These are phyloP conservation scores for Trypoxylon attenuatum DNA, from an alignment of 2,888 invertebrate genomes.

Conservation along the genomic window DNA sequence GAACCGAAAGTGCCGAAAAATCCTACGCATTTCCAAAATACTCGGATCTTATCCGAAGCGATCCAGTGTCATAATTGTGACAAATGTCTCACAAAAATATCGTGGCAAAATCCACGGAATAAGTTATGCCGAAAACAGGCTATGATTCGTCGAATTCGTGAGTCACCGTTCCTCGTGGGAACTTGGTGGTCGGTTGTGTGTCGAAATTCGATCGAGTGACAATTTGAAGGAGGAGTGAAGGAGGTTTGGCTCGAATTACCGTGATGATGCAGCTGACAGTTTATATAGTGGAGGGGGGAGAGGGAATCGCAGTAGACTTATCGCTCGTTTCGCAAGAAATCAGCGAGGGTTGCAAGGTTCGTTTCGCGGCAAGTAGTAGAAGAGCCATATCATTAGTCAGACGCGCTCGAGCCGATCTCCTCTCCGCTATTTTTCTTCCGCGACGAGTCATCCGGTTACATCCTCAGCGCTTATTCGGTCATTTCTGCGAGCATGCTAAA, in stretches of 20 bases:
- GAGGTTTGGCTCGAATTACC: slow-evolving; percentile 53
- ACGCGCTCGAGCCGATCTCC: slow-evolving; percentile 13
- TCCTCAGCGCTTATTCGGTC: slow-evolving; percentile 35
- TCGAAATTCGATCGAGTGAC: slow-evolving; percentile 17
- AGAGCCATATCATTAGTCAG: slow-evolving; percentile 50
- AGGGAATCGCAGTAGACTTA: slow-evolving; percentile 21
- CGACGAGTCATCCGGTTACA: slow-evolving; percentile 48
- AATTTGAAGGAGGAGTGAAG: slow-evolving; percentile 33
- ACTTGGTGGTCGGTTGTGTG: too few species aligned
- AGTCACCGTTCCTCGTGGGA: neutral
- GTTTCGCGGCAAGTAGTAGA: slow-evolving; percentile 41
- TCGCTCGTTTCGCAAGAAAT: slow-evolving; percentile 44
- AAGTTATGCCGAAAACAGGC: neutral
- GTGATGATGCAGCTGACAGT: slow-evolving; percentile 33
- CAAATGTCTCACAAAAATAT: too few species aligned
- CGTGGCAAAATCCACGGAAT: neutral
- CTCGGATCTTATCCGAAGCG: too few species aligned
- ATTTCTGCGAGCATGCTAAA: slow-evolving; percentile 50
- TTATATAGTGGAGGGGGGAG: too few species aligned
- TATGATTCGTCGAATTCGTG: too few species aligned
- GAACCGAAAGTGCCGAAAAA: too few species aligned
- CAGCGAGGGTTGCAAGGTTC: neutral
- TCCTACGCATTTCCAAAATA: too few species aligned
- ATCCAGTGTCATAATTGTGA: too few species aligned
- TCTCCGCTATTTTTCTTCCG: slow-evolving; percentile 47